Base-by-base conservation (phyloP, 1,140 invertebrate species). In the Frieseomelitta varia region DNA sequence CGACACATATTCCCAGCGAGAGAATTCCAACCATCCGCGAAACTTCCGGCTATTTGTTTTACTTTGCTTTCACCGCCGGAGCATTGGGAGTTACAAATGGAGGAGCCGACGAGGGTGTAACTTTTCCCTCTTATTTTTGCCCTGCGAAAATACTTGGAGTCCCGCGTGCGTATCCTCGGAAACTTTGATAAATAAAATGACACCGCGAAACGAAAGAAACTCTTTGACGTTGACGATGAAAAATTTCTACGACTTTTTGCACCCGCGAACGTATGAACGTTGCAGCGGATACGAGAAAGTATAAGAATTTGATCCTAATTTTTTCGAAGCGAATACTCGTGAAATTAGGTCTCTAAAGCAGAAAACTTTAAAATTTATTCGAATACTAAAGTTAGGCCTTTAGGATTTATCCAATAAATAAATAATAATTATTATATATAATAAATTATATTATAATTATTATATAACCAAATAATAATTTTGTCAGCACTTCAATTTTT, bases 1-100 rank as follows among this genome's bases (percentile, higher is more conserved):
- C 75, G 89, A 86, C 90, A 88, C 84, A 76, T 88, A 88, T 87
- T 79, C 88, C 81, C 85, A 4, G 55, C 67, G 78, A 87, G 56
- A 82, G 77, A 83, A 90, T 88, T 88, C 81, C 79, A 58, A 65
- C 84, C 61, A 63, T 58, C 24, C 75, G 27, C 63, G 19, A 81
- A 90, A 90, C 77, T 87, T 83, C 63, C 73, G 53, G 82, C 79
- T 90, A 85, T 90, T 90, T 90, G 85, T 90, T 90, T 90, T 84
- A 88, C 89, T 90, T 90, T 88, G 87, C 87, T 90, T 85, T 87
- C 83, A 76, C 80, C 85, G 69, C 69, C 39, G 39, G 39, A 63
- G 47, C 67, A 61, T 65, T 47, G 55, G 53, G 76, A 81, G 69
- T 79, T 79, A 79, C 87, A 78, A 88, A 87, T 76, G 67, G 82